A percentile compares a stretch with the other conserved stretches of the same genome.
Evolutionary conservation across 92 coral and sea anemone genomes (phyloP).

Genomic region (Zoanthus sansibaricus): DNA sequence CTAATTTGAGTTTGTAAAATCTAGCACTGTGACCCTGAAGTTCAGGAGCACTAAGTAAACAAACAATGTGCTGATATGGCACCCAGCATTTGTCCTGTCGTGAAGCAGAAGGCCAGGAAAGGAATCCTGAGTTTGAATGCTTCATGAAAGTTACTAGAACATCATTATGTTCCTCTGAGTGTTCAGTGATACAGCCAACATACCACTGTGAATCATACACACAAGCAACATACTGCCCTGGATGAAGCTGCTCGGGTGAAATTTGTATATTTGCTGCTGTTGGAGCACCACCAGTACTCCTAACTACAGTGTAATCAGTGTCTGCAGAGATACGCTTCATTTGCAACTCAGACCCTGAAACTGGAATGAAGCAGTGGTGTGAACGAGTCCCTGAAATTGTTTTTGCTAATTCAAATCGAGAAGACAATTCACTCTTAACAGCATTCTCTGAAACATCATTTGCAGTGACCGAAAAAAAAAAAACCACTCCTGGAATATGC

Average conservation of each 20-base stretch:
- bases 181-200: conserved; percentile 21
- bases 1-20: conserved; percentile 33
- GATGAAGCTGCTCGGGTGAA: neutral
- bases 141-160: conserved; percentile 22
- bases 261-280: neutral
- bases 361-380: neutral
- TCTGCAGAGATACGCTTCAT: neutral
- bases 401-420: neutral
- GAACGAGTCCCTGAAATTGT: conserved; percentile 8
- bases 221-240: conserved; percentile 19
- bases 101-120: conserved; percentile 20
- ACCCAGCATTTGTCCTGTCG: conserved; percentile 25
- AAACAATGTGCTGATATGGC: conserved; percentile 27
- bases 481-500: conserved; percentile 19
- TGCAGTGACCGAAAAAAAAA: conserved; percentile 18
- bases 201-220: neutral
- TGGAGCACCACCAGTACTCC: neutral
- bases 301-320: neutral
- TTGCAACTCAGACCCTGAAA: neutral
- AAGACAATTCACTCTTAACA: neutral
- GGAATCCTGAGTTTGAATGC: neutral
- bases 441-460: conserved; percentile 3
- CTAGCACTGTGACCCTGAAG: conserved; percentile 25
- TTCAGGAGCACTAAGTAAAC: conserved; percentile 37
- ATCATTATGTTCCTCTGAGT: conserved; percentile 20